These are phyloP conservation scores for Clepsis dumicolana DNA, from an alignment of 2,888 invertebrate species.

Conservation along the genomic window DNA sequence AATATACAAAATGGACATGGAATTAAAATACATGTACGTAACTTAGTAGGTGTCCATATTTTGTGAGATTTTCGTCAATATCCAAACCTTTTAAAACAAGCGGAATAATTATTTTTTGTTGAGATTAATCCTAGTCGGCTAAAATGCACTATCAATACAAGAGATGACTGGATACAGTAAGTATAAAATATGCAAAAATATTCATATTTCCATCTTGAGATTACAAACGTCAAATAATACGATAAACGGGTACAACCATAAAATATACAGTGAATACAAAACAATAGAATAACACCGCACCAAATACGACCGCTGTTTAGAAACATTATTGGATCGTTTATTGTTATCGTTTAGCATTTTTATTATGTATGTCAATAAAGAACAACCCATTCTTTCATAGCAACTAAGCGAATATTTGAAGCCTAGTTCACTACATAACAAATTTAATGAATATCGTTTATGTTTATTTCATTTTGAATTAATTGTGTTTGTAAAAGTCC, in stretches of 20 bases:
- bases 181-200: constrained; percentile 37
- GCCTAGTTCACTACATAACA: no score
- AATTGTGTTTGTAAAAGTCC: not conserved
- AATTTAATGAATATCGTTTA: no score
- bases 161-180: constrained; percentile 35
- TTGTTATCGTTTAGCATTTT: no score
- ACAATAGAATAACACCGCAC: constrained; percentile 19
- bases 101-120: constrained; percentile 3
- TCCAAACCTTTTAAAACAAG: not conserved
- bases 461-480: not conserved
- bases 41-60: not conserved
- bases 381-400: no score
- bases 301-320: not conserved
- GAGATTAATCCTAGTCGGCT: constrained; percentile 1
- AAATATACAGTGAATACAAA: constrained; percentile 10
- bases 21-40: not conserved
- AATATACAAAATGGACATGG: not conserved
- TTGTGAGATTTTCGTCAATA: not conserved
- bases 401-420: no score
- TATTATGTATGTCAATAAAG: no score
- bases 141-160: constrained; percentile 23
- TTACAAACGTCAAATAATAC: constrained; percentile 50
- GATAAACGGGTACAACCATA: constrained; percentile 10
- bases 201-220: constrained; percentile 49
- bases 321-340: no score